Evolutionary conservation across 2,113 vertebrate species (phyloP).

Genomic region (Grammatotria lemairii): DNA sequence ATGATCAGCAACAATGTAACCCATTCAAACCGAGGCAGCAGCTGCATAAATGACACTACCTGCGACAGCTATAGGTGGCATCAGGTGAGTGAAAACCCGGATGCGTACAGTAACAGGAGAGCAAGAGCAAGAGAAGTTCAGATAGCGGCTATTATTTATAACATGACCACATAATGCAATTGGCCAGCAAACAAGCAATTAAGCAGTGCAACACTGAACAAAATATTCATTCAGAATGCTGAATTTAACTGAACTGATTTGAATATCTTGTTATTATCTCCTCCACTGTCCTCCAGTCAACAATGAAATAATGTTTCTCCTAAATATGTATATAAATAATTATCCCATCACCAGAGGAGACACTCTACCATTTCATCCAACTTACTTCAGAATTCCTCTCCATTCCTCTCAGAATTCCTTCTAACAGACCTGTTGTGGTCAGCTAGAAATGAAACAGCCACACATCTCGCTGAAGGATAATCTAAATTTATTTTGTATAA

Average conservation of each 20-base stretch:
- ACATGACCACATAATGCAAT: not conserved
- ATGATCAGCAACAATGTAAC: not conserved
- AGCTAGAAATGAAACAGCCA: not conserved
- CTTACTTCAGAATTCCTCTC: not conserved
- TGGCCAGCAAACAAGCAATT: not conserved
- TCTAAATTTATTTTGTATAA: not conserved
- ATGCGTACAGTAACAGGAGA: accelerated
- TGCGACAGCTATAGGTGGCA: not conserved
- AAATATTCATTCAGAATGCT: not conserved
- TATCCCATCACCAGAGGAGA: not conserved
- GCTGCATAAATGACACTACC: not conserved
- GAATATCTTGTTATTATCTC: not conserved
- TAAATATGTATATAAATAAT: not conserved
- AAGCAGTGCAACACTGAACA: not conserved
- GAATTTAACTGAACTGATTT: not conserved
- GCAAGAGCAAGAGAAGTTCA: not conserved
- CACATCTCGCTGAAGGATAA: not conserved
- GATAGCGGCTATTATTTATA: not conserved
- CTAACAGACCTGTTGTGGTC: not conserved
- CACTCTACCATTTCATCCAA: not conserved
- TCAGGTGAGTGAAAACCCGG: accelerated
- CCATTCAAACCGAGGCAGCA: accelerated
- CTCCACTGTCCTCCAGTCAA: not conserved
- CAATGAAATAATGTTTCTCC: not conserved
- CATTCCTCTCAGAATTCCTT: not conserved